Base-by-base conservation (phyloP, 2,888 invertebrate genomes). In the Spilosoma lubricipeda region DNA sequence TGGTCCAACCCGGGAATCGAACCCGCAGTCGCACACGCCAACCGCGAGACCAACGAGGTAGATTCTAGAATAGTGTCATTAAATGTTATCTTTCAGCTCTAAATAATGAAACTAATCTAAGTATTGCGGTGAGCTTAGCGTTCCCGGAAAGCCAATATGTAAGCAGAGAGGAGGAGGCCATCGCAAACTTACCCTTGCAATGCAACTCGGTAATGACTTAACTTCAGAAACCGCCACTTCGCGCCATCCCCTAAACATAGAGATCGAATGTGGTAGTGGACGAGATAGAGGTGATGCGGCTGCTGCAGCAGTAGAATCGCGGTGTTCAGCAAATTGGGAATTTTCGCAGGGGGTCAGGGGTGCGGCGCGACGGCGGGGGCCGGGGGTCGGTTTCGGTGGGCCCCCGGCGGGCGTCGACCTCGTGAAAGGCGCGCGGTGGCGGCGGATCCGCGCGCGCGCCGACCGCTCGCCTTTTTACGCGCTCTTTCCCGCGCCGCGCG, bases 381-480 rank as follows among this genome's bases (percentile, higher is more conserved):
- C 84, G 89, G 88, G 89, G 89, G 90, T 90, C 89, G 90, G 88
- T 91, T 92, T 92, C 90, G 90, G 92, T 88, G 92, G 93, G 93
- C 92, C 92, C 83, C 92, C 89, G 88, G 90, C 93, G 94, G 94
- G 89, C 94, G 92, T 94, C 94, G 95, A 94, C 94, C 94, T 91
- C 94, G 94, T 92, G 94, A 92, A 92, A 93, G 94, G 93, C 93
- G 94, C 91, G 90, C 92, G 89, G 88, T 87, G 89, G 88, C 87
- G 89, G 88, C 88, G 86, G 90, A 90, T 90, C 90, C 88, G 92
- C 93, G 92, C 90, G 92, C 92, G 91, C 92, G 90, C 89, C 90
- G 90, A 81, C 91, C 93, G 94, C 92, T 93, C 94, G 94, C 94
- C 93, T 94, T 94, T 94, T 94, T 94, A 94, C 94, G 94, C 94